These are phyloP conservation scores for Aspidiotus rigidus DNA, from an alignment of 2,888 invertebrate species.

Conservation along the genomic window DNA sequence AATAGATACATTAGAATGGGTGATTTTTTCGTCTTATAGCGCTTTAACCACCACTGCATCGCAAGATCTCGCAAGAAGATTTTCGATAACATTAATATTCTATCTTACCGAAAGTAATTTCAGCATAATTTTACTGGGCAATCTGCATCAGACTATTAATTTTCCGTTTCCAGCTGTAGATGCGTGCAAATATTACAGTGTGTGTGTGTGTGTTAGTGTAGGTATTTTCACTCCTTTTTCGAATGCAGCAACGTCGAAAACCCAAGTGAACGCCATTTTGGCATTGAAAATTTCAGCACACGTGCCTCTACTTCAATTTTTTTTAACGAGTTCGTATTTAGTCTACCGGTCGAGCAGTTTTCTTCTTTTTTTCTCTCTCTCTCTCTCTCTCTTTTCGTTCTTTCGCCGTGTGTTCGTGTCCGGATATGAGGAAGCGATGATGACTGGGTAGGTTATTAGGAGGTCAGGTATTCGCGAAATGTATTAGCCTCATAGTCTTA, in stretches of 20 bases:
- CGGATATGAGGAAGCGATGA: slow-evolving; percentile 6
- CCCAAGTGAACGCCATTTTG: slow-evolving; percentile 29
- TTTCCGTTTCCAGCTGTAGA: neutral
- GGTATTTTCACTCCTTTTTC: neutral
- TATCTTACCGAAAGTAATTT: too few relatives aligned
- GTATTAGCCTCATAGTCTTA: neutral
- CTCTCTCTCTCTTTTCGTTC: too few relatives aligned
- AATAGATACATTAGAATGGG: too few relatives aligned
- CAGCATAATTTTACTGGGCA: too few relatives aligned
- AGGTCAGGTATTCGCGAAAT: slow-evolving; percentile 12
- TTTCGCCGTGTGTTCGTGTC: slow-evolving; percentile 7
- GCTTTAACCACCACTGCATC: too few relatives aligned
- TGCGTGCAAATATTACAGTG: neutral
- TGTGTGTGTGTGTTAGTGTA: neutral
- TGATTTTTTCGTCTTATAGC: too few relatives aligned
- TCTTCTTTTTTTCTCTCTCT: neutral
- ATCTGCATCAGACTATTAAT: too few relatives aligned
- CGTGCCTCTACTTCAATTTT: slow-evolving; percentile 30
- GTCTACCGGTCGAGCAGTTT: slow-evolving; percentile 28
- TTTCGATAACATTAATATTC: too few relatives aligned
- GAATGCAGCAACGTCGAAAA: neutral
- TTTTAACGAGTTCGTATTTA: slow-evolving; percentile 25
- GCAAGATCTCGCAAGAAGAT: too few relatives aligned
- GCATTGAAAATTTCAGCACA: slow-evolving; percentile 30
- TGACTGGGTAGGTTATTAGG: slow-evolving; percentile 10